Conservation (phyloP, 2,113 vertebrate species). For the Vulpes lagopus region DNA sequence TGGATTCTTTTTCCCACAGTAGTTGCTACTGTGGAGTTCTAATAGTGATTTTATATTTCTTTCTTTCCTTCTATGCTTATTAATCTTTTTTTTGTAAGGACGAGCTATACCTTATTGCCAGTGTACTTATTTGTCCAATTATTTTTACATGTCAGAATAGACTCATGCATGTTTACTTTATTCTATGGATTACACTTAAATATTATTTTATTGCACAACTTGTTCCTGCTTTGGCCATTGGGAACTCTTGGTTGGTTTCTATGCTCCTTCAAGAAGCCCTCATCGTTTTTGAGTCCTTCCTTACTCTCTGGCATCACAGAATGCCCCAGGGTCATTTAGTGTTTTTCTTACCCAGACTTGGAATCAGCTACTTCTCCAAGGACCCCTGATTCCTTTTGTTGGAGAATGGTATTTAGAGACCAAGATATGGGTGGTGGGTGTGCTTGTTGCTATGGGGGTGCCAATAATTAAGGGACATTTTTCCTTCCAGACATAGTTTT, state of each 20-base stretch:
- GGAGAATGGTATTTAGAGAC: background rate
- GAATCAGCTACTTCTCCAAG: background rate
- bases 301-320: background rate
- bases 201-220: background rate
- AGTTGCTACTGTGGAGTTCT: background rate
- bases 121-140: constrained; percentile 3
- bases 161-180: background rate
- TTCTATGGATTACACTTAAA: background rate
- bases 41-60: constrained; percentile 23
- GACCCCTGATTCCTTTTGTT: background rate
- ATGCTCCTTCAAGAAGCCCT: background rate
- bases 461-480: background rate
- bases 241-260: background rate
- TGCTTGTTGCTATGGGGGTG: background rate
- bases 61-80: background rate
- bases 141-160: background rate
- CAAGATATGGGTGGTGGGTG: background rate
- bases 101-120: background rate
- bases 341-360: background rate
- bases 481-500: background rate
- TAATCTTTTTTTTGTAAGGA: background rate
- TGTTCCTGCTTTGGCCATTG: background rate
- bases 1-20: background rate
- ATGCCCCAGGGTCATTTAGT: background rate
- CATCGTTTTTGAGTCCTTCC: background rate